A percentile compares a stretch with the other conserved stretches of the same genome.
phyloP scores from a whole-genome alignment of 2,113 vertebrate genomes.

The Gulo gulo region DNA sequence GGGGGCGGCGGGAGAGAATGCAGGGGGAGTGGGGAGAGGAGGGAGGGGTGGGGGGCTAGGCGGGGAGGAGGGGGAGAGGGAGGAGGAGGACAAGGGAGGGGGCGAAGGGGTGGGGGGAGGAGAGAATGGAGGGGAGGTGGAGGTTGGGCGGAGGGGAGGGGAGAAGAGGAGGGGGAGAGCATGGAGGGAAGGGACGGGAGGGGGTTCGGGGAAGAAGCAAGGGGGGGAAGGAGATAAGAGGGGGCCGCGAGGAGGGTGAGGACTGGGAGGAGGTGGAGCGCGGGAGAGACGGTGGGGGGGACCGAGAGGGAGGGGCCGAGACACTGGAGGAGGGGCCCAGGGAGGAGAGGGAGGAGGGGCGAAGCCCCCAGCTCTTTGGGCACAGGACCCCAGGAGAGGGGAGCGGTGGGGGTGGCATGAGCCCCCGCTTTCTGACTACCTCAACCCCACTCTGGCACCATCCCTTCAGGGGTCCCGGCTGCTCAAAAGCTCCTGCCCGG shows the following conservation, averaged over 20 bases:
- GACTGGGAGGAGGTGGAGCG: background rate
- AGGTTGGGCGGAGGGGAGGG: no score
- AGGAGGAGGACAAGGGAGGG: fast-evolving
- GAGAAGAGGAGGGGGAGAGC: background rate
- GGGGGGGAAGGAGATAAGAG: background rate
- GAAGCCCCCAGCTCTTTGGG: background rate
- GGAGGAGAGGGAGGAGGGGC: background rate
- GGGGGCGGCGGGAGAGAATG: background rate
- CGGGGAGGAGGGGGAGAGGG: background rate
- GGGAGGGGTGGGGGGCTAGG: no score
- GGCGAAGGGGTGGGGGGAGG: no score
- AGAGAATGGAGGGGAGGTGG: background rate
- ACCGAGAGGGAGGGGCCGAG: background rate
- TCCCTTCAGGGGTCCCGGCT: background rate
- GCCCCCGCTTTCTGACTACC: background rate
- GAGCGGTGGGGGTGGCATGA: background rate
- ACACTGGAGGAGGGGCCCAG: no score
- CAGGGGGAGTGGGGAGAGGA: no score
- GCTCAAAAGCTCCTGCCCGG: background rate
- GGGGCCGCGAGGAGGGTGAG: no score
- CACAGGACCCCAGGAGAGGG: background rate
- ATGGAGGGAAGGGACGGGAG: background rate
- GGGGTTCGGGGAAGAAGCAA: background rate
- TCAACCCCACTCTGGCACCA: background rate
- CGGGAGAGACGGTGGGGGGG: fast-evolving